Conservation (phyloP, 1,140 invertebrate species). For the Pararge aegeria region DNA sequence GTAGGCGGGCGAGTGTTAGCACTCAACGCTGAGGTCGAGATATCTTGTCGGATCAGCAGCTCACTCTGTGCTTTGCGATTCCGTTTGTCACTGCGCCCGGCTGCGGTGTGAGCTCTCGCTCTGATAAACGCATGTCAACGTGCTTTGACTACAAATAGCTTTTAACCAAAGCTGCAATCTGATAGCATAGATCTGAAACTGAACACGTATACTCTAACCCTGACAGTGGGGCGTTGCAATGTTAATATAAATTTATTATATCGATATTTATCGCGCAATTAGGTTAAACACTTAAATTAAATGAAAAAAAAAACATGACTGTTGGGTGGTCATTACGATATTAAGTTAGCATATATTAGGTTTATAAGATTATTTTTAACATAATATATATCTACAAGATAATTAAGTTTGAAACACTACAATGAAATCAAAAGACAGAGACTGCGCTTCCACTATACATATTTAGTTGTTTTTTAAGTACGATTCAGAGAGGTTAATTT, state of each 20-base stretch:
- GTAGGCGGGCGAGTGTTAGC: slow-evolving; percentile 62
- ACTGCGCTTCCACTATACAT: too few species aligned
- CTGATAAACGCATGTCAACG: slow-evolving; percentile 74
- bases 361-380: too few species aligned
- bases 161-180: slow-evolving; percentile 48
- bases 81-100: slow-evolving; percentile 70
- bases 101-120: slow-evolving; percentile 64
- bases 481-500: too few species aligned
- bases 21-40: slow-evolving; percentile 69
- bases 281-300: too few species aligned
- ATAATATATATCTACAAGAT: too few species aligned
- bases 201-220: background rate
- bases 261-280: too few species aligned
- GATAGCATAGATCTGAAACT: slow-evolving; percentile 35
- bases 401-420: too few species aligned
- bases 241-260: background rate
- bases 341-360: too few species aligned
- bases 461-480: too few species aligned
- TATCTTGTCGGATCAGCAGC: slow-evolving; percentile 74
- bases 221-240: background rate
- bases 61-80: slow-evolving; percentile 75
- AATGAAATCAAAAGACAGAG: too few species aligned
- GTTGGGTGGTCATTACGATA: too few species aligned
- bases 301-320: too few species aligned
- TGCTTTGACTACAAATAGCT: slow-evolving; percentile 59